Conservation (phyloP, 1,140 invertebrate species). For the Megalopta genalis region DNA sequence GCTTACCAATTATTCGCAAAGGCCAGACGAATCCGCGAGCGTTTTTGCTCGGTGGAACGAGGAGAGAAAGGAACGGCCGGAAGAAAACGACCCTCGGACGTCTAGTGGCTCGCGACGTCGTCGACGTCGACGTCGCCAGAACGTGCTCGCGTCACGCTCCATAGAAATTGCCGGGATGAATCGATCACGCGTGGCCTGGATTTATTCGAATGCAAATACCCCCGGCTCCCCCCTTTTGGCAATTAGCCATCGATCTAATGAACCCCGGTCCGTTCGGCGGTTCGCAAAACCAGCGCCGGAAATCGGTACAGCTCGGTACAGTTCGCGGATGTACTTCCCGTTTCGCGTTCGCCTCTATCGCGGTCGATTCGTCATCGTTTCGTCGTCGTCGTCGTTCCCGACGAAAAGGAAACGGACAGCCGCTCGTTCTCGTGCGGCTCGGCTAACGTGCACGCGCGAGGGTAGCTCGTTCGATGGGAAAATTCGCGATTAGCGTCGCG, state of each 20-base stretch:
- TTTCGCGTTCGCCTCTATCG: too few relatives aligned
- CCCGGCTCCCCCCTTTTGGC: not conserved
- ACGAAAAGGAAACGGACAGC: not conserved
- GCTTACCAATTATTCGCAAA: constrained; percentile 2
- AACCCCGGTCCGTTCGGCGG: not conserved
- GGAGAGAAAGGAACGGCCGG: not conserved
- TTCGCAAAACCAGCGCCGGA: too few relatives aligned
- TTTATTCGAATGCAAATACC: constrained; percentile 27
- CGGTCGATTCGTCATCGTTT: too few relatives aligned
- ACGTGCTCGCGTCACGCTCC: not conserved
- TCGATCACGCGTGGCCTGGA: not conserved
- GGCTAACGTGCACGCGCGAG: not conserved
- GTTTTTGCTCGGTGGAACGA: not conserved
- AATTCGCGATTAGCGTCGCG: constrained; percentile 9
- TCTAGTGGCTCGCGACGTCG: constrained; percentile 16
- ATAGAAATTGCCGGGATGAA: not conserved
- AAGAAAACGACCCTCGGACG: not conserved
- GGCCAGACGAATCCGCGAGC: not conserved
- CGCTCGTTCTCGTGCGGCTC: not conserved
- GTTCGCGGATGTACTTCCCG: too few relatives aligned
- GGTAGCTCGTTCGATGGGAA: not conserved
- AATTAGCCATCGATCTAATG: constrained; percentile 22
- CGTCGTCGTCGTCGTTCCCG: too few relatives aligned
- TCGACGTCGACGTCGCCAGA: not conserved
- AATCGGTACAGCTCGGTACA: too few relatives aligned